A percentile compares a stretch with the other conserved stretches of the same genome.
These are phyloP conservation scores for Chlorodrepanis virens DNA, from an alignment of 2,113 vertebrate genomes.

Conservation along the genomic window DNA sequence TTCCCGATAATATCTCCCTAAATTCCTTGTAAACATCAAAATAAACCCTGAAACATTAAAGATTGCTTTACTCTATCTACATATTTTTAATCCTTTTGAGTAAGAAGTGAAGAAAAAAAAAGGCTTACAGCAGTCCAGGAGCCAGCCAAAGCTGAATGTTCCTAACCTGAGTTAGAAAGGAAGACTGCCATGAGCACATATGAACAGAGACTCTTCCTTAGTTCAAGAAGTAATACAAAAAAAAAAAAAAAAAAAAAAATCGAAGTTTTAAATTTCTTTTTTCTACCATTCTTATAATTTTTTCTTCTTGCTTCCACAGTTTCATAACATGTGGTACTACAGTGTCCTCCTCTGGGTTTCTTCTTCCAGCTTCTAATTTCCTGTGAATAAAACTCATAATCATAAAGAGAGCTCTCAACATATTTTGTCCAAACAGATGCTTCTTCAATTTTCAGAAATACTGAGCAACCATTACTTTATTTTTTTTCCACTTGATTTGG, in stretches of 20 bases:
- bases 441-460: not conserved
- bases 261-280: not conserved
- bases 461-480: not conserved
- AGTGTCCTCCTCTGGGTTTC: not conserved
- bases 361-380: not conserved
- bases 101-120: not conserved
- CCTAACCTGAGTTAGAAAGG: not conserved
- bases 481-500: not conserved
- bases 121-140: not conserved
- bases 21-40: not conserved
- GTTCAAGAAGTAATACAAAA: not conserved
- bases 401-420: rapidly evolving
- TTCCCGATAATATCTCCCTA: not conserved
- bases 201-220: not conserved
- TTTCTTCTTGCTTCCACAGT: not conserved
- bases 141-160: not conserved
- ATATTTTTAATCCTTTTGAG: not conserved
- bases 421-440: not conserved
- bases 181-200: not conserved
- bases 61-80: not conserved
- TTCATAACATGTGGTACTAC: not conserved
- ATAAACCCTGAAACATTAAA: not conserved
- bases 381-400: not conserved
- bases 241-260: not conserved
- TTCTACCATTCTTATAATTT: not conserved